phyloP scores from a whole-genome alignment of 2,113 vertebrate species.

The Pteruthius melanotis region DNA sequence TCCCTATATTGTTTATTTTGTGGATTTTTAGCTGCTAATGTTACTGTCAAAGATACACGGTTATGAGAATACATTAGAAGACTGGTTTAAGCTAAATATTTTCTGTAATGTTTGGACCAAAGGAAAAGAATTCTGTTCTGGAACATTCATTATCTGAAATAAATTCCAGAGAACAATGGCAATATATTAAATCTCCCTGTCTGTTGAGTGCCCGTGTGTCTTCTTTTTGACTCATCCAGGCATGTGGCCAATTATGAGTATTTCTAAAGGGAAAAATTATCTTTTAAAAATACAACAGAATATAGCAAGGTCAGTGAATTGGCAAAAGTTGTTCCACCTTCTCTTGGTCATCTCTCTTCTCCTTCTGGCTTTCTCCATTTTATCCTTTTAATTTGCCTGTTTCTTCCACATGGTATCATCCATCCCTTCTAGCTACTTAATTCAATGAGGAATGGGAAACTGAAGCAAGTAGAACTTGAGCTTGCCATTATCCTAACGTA shows the following conservation, averaged over 20 bases:
- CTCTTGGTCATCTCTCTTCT: not conserved
- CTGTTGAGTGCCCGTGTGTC: not conserved
- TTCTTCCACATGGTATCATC: not conserved
- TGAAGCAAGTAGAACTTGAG: not conserved
- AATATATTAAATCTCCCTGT: conserved; percentile 1
- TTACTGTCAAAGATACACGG: not conserved
- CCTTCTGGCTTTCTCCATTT: not conserved
- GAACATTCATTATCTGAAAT: conserved; percentile 10
- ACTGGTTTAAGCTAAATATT: conserved; percentile 16
- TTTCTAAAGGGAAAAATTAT: not conserved
- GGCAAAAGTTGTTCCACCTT: not conserved
- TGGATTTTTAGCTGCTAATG: not conserved
- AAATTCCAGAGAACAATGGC: not conserved
- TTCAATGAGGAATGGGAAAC: not conserved
- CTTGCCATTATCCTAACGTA: not conserved
- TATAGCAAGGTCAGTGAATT: not conserved
- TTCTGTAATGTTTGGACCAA: not conserved
- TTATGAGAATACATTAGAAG: not conserved
- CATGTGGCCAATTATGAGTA: not conserved
- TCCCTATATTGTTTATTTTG: not conserved
- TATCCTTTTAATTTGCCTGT: not conserved
- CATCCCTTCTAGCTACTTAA: not conserved
- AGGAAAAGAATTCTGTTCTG: not conserved
- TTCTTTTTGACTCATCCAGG: conserved; percentile 17
- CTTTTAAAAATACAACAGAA: not conserved